Conservation (phyloP, 1,140 invertebrate species). For the Ceratosolen solmsi region DNA sequence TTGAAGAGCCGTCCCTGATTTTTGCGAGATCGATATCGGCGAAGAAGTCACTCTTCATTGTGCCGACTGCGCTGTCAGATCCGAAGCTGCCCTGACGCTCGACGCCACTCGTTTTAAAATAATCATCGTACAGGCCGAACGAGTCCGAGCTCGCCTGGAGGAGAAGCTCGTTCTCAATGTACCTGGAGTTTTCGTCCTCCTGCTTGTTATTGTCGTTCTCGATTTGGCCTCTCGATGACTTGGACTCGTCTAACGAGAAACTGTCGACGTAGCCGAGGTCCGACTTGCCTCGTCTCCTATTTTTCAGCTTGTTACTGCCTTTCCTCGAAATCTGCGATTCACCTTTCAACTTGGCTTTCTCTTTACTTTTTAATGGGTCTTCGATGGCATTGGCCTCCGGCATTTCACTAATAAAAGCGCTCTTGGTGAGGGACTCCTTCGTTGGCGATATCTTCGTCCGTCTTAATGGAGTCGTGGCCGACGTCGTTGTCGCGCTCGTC, state of each 20-base stretch:
- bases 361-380: constrained; percentile 46
- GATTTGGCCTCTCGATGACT: neutral
- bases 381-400: constrained; percentile 28
- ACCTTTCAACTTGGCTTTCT: constrained; percentile 36
- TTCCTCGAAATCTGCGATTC: constrained; percentile 34
- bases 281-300: constrained; percentile 43
- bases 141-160: constrained; percentile 25
- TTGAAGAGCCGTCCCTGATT: constrained; percentile 60
- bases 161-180: constrained; percentile 34
- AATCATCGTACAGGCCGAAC: constrained; percentile 55
- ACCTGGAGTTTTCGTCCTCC: constrained; percentile 23
- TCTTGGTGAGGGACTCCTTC: constrained; percentile 64
- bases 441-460: constrained; percentile 71
- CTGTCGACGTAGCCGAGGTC: constrained; percentile 48
- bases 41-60: constrained; percentile 72
- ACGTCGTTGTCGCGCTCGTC: constrained; percentile 47
- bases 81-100: constrained; percentile 69
- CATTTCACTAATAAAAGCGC: constrained; percentile 59
- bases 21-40: constrained; percentile 68
- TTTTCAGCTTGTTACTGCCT: constrained; percentile 38
- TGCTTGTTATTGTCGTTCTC: constrained; percentile 35
- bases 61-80: constrained; percentile 70
- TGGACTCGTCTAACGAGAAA: constrained; percentile 44
- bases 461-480: constrained; percentile 59
- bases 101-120: constrained; percentile 61